Base-by-base conservation (phyloP, 2,797 vertebrate genomes). In the Notoglanidium macrostoma region DNA sequence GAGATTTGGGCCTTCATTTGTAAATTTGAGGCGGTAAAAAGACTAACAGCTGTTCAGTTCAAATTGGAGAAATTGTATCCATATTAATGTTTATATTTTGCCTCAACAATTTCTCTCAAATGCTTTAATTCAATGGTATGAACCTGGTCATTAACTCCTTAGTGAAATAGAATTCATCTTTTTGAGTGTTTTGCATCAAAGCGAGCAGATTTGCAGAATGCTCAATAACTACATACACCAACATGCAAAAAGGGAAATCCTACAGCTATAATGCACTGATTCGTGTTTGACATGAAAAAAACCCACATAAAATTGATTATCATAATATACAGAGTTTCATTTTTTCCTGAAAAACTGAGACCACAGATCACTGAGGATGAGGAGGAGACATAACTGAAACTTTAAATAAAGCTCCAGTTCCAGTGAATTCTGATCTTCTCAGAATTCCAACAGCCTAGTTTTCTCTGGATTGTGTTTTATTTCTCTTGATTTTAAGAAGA, bases 401-500 rank as follows among this genome's bases (percentile, higher is more conserved):
- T 49, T 23, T n/a, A 72, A 32, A 2, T 68, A 81, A 91, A 89
- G 91, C 87, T 87, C 89, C 63, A 89, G 55, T 73, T 88, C 81
- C 65, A 83, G 90, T 80, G 91, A 21, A 90, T 86, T 70, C 84
- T 40, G 54, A 85, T 89, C 84, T 84, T 61, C 61, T 46, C 65
- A 44, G 40, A 44, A 65, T 83, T 82, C 83, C 29, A 63, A n/a
- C 29, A 23, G 12, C 40, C 49, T 82, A 46, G 63, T 83, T 87
- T 63, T 76, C 77, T 73, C 9, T 65, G 35, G 29, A 29, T 80
- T 67, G 73, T 40, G 19, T 26, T 65, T 63, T 88, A 70, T 82
- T 63, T 89, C 59, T 82, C 90, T 91, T 92, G 92, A 92, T 94
- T 93, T 87, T 94, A 94, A 94, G 94, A 94, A 93, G 93, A 93